Evolutionary conservation across 1,140 invertebrate species (phyloP).

Genomic region (Phthorimaea operculella): DNA sequence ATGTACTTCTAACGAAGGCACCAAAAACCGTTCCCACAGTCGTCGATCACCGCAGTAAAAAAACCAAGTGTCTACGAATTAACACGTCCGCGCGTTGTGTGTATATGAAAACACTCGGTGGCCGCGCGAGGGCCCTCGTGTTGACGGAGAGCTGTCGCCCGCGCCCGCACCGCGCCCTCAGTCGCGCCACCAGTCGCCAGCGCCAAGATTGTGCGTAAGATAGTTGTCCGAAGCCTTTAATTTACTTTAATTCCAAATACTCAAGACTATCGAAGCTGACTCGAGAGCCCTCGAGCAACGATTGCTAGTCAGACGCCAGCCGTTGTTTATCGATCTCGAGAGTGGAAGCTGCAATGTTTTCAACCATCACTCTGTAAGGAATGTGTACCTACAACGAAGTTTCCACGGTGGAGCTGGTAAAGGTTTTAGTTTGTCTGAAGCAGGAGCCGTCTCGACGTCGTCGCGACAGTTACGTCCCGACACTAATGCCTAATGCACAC

Average conservation of each 20-base stretch:
- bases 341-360: conserved; percentile 11
- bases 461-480: conserved; percentile 35
- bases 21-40: conserved; percentile 64
- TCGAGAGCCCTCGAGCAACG: conserved; percentile 34
- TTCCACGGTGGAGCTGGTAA: conserved; percentile 7
- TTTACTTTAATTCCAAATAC: conserved; percentile 60
- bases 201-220: conserved; percentile 37
- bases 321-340: conserved; percentile 21
- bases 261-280: conserved; percentile 19
- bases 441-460: conserved; percentile 1
- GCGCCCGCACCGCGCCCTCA: conserved; percentile 14
- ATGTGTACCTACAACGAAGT: conserved; percentile 7
- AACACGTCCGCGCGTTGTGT: conserved; percentile 61
- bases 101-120: conserved; percentile 63
- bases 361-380: not conserved
- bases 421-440: conserved; percentile 4
- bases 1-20: conserved; percentile 59
- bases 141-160: conserved; percentile 57
- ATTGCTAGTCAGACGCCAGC: conserved; percentile 31
- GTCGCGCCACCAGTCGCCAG: conserved; percentile 29
- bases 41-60: conserved; percentile 60
- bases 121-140: conserved; percentile 48
- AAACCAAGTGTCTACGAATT: conserved; percentile 65
- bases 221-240: conserved; percentile 56
- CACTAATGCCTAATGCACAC: conserved; percentile 43